Conservation (phyloP, 2,797 vertebrate genomes). For the Malacoctenus gilli region DNA sequence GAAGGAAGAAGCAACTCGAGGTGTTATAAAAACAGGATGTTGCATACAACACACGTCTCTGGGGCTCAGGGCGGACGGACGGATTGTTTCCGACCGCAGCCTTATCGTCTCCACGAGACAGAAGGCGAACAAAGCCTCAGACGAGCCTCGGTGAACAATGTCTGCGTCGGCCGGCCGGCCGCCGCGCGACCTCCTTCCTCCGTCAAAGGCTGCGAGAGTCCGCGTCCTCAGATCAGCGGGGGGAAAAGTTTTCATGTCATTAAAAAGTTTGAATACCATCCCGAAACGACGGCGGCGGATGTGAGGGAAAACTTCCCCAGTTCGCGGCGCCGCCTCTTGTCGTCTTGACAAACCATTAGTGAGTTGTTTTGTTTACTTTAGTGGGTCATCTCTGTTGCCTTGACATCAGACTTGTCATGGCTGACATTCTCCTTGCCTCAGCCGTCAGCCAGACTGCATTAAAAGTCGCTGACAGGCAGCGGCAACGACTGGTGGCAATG, state of each 20-base stretch:
- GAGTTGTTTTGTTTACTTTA: constrained; percentile 36
- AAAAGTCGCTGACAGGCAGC: constrained; percentile 38
- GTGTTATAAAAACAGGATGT: neutral
- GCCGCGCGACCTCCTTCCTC: constrained; percentile 11
- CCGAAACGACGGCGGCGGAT: neutral
- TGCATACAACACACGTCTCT: constrained; percentile 7
- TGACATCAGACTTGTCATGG: constrained; percentile 16
- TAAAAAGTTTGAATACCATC: constrained; percentile 10
- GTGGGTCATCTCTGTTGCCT: constrained; percentile 48
- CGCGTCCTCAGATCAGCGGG: constrained; percentile 1
- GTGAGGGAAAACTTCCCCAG: constrained; percentile 11
- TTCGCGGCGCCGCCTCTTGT: constrained; percentile 8
- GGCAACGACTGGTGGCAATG: constrained; percentile 10
- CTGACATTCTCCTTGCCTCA: constrained; percentile 13
- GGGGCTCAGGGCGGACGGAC: constrained; percentile 1
- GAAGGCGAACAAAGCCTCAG: constrained; percentile 24
- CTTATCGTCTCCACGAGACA: constrained; percentile 12
- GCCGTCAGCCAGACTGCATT: constrained; percentile 39
- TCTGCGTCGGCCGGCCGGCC: constrained; percentile 7
- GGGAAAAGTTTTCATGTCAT: neutral
- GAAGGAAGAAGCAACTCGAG: neutral
- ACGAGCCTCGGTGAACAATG: constrained; percentile 5
- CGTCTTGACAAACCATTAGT: constrained; percentile 19
- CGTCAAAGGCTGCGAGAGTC: constrained; percentile 1
- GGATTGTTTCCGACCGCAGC: constrained; percentile 1